Evolutionary conservation across 2,797 vertebrate genomes (phyloP), one percentile per base, ranked within the genome.

Genomic region (Phoeniculus purpureus): DNA sequence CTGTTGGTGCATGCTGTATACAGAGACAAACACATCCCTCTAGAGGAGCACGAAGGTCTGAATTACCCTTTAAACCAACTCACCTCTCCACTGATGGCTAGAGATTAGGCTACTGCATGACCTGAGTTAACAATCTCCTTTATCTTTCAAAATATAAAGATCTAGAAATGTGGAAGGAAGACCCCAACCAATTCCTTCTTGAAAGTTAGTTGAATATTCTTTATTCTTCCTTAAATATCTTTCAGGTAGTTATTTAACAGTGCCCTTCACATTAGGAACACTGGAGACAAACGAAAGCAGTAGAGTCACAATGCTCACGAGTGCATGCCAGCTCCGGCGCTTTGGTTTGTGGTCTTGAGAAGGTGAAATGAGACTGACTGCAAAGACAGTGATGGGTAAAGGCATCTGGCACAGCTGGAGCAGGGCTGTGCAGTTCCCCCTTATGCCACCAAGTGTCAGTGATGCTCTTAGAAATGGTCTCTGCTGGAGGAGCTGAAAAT

Each of bases 381-480:
- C 12, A 6, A 7, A 17, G n/a, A 14, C 40, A 15, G 23, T 0
- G 26, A 26, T 3, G 60, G 58, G 10, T 4, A 51, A 23, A 23
- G 26, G 56, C 50, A 19, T 6, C 54, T 13, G 9, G 0, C 31
- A 18, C 15, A 14, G 2, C 55, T 5, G 64, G 43, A 66, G 45
- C 45, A 26, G 73, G 19, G 60, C 15, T 55, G 26, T 91, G 95
- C 85, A 93, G 66, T 95, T 95, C 91, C 23, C 52, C 31, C 15
- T 15, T 8, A 2, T 3, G 66, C 91, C 95, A 58, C 91, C 85
- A 47, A 76, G 93, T 78, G 94, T 94, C 95, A 95, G 84, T 77
- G 83, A 10, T 68, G 84, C 60, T 70, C 94, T 52, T 14, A 83
- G 48, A 16, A 88, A 94, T 13, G 40, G 4, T 9, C 52, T 54